Conservation (phyloP, 2,888 invertebrate species). For the Acanthoscelides obtectus region DNA sequence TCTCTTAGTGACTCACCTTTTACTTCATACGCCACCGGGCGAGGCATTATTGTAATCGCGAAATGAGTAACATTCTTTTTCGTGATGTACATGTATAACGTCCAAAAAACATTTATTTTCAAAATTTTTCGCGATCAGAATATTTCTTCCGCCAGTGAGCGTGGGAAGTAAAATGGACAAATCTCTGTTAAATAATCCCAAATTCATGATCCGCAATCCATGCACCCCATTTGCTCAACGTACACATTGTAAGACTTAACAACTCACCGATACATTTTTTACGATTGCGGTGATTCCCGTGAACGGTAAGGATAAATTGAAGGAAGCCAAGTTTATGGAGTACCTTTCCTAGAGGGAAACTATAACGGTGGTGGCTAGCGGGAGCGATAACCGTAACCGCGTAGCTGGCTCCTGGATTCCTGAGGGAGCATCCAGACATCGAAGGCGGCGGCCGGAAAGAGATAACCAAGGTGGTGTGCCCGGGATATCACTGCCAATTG, state of each 20-base stretch:
- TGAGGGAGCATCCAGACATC: constrained; percentile 32
- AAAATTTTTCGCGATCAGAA: too few relatives aligned
- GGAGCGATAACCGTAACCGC: constrained; percentile 47
- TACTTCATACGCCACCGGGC: too few relatives aligned
- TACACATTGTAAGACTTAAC: neutral
- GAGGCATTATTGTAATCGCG: too few relatives aligned
- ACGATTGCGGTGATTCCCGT: neutral
- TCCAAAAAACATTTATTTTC: too few relatives aligned
- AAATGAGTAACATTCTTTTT: too few relatives aligned
- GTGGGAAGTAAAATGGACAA: too few relatives aligned
- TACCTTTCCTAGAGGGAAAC: constrained; percentile 44
- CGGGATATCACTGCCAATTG: constrained; percentile 43
- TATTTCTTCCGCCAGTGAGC: too few relatives aligned
- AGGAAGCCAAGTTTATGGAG: constrained; percentile 43
- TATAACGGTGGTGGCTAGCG: constrained; percentile 33
- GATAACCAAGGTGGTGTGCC: constrained; percentile 44
- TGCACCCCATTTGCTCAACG: neutral
- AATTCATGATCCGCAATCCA: too few relatives aligned
- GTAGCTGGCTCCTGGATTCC: constrained; percentile 33
- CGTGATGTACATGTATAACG: too few relatives aligned
- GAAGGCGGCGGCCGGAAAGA: constrained; percentile 35
- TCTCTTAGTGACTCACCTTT: too few relatives aligned
- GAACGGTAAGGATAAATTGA: neutral
- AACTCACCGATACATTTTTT: neutral
- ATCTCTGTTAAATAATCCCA: too few relatives aligned